phyloP scores from a whole-genome alignment of 2,888 invertebrate species.

The Cybosia mesomella region DNA sequence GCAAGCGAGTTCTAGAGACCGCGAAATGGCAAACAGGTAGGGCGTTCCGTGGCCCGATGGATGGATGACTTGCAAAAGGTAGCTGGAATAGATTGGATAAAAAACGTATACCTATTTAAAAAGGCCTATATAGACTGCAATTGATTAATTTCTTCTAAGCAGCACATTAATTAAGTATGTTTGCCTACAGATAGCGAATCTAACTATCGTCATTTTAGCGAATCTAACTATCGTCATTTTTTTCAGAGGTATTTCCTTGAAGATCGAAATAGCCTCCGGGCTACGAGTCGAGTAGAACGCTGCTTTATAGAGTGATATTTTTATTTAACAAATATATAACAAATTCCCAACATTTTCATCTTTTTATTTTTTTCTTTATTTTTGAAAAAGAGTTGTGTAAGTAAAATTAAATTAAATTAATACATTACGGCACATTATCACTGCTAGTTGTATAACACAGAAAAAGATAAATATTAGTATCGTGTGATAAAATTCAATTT shows the following conservation, averaged over 20 bases:
- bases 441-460: background rate
- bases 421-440: background rate
- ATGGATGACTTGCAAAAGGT: too few species aligned
- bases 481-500: background rate
- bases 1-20: too few species aligned
- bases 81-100: background rate
- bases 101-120: background rate
- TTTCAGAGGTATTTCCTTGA: background rate
- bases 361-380: background rate
- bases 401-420: background rate
- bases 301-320: background rate
- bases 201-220: background rate
- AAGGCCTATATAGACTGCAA: background rate
- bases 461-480: background rate
- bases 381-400: background rate
- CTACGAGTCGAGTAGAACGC: background rate
- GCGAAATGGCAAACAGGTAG: too few species aligned
- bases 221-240: background rate
- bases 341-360: conserved; percentile 3
- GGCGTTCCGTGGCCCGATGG: too few species aligned
- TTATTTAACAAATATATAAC: background rate
- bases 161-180: background rate
- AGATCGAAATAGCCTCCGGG: background rate
- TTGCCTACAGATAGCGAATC: background rate
- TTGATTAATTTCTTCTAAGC: background rate